Evolutionary conservation across 1,140 invertebrate genomes (phyloP).

Genomic region (Druon quercuslanigerum): DNA sequence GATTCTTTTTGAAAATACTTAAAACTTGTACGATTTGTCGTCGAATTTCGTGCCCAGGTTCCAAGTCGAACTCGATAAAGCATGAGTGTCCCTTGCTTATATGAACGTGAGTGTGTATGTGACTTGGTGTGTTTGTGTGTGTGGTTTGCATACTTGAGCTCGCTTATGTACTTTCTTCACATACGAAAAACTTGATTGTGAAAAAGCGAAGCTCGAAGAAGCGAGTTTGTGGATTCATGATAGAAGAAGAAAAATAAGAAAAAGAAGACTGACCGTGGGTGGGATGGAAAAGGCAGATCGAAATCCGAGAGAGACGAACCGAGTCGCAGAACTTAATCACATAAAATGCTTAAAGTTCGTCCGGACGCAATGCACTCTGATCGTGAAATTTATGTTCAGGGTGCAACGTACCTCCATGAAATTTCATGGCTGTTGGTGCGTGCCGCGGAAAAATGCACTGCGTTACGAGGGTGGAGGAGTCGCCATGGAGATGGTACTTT

Average conservation of each 20-base stretch:
- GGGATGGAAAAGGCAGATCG: conserved; percentile 15
- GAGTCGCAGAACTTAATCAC: conserved; percentile 57
- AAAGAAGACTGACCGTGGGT: conserved; percentile 6
- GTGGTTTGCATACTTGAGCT: conserved; percentile 13
- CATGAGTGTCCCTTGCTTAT: conserved; percentile 32
- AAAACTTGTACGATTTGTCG: conserved; percentile 67
- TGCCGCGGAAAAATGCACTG: conserved; percentile 60
- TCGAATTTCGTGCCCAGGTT: conserved; percentile 34
- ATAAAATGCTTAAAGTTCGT: conserved; percentile 64
- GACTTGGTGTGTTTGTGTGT: neutral
- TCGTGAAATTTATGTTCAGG: conserved; percentile 61
- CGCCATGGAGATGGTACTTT: neutral
- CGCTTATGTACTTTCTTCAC: conserved; percentile 31
- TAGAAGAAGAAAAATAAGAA: conserved; percentile 37
- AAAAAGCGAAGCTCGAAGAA: conserved; percentile 10
- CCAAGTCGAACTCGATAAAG: conserved; percentile 59
- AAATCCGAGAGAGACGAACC: conserved; percentile 24
- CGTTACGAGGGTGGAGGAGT: conserved; percentile 43
- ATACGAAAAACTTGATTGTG: conserved; percentile 26
- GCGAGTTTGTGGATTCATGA: conserved; percentile 28
- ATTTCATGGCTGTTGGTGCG: conserved; percentile 55
- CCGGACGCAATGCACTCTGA: conserved; percentile 59
- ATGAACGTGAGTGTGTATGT: neutral
- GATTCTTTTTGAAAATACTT: conserved; percentile 55
- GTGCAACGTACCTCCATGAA: conserved; percentile 60